Percentiles rank a stretch among this genome's conserved stretches.
phyloP scores from a whole-genome alignment of 2,797 vertebrate species.

The Lycodopsis pacificus region DNA sequence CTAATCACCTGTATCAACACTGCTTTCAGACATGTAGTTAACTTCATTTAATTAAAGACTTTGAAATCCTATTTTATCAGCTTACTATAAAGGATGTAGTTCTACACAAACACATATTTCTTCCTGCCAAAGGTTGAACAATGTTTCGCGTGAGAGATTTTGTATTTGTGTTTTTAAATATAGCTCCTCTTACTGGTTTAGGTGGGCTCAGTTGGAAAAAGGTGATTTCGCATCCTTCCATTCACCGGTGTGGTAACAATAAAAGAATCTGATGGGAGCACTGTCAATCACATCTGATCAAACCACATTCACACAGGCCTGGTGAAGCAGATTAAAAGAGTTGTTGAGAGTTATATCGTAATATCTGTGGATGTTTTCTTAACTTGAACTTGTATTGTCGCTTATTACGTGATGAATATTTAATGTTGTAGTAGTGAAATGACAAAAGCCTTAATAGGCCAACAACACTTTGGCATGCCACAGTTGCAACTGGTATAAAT shows the following conservation, averaged over 20 bases:
- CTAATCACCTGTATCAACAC: not conserved
- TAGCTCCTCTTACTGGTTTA: not conserved
- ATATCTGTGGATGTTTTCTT: not conserved
- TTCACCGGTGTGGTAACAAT: not conserved
- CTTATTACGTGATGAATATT: not conserved
- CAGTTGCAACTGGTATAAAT: not conserved
- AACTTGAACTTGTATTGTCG: not conserved
- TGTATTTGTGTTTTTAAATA: too few species aligned
- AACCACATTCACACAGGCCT: too few species aligned
- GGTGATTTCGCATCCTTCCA: not conserved
- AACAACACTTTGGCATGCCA: not conserved
- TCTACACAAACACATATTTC: not conserved
- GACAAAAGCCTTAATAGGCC: conserved; percentile 3
- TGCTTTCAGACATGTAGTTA: not conserved
- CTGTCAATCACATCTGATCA: not conserved
- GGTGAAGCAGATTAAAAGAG: not conserved
- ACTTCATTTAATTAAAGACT: not conserved
- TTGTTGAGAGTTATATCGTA: not conserved
- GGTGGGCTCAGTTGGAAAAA: not conserved
- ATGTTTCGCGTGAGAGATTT: not conserved
- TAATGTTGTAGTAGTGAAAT: not conserved
- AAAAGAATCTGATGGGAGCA: not conserved
- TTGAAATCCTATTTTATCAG: not conserved
- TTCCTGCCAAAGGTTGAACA: not conserved
- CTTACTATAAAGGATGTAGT: not conserved